Conservation (phyloP, 2,888 invertebrate genomes). For the Pristionchus maxplancki region DNA sequence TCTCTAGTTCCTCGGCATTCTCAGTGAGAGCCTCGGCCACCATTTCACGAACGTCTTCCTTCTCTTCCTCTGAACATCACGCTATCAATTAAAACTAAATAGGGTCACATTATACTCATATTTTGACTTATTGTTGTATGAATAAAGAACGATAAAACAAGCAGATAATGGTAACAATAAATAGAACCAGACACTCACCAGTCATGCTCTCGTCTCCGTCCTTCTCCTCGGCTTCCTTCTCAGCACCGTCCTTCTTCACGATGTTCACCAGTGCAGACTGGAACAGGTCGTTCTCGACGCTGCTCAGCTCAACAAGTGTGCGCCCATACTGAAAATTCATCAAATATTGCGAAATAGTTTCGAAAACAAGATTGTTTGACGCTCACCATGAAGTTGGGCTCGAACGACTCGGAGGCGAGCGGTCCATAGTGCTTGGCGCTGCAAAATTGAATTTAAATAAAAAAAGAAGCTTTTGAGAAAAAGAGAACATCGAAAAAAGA, state of each 20-base stretch:
- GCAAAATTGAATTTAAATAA: not conserved
- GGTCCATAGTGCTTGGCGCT: conserved; percentile 18
- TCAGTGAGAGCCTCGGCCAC: conserved; percentile 48
- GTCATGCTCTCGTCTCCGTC: conserved; percentile 42
- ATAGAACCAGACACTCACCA: too few species aligned
- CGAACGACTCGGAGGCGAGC: conserved; percentile 21
- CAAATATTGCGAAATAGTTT: not conserved
- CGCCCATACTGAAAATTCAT: conserved; percentile 39
- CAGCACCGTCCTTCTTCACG: not conserved
- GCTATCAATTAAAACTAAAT: not conserved
- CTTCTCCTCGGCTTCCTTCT: not conserved
- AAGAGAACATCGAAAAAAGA: not conserved
- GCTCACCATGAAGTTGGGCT: conserved; percentile 44
- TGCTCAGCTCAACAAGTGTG: conserved; percentile 22
- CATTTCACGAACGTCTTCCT: conserved; percentile 44
- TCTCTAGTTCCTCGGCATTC: conserved; percentile 14
- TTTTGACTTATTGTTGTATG: not conserved
- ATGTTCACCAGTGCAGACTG: conserved; percentile 14
- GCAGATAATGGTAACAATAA: too few species aligned
- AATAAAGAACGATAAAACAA: too few species aligned
- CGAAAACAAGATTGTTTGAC: not conserved
- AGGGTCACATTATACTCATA: not conserved
- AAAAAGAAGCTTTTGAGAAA: not conserved
- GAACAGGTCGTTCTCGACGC: conserved; percentile 33
- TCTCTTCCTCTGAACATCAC: conserved; percentile 35